A percentile compares a stretch with the other conserved stretches of the same genome.
Conservation (phyloP, 53 echinoderm and acorn worm genomes). For the Echinometra lucunter region DNA sequence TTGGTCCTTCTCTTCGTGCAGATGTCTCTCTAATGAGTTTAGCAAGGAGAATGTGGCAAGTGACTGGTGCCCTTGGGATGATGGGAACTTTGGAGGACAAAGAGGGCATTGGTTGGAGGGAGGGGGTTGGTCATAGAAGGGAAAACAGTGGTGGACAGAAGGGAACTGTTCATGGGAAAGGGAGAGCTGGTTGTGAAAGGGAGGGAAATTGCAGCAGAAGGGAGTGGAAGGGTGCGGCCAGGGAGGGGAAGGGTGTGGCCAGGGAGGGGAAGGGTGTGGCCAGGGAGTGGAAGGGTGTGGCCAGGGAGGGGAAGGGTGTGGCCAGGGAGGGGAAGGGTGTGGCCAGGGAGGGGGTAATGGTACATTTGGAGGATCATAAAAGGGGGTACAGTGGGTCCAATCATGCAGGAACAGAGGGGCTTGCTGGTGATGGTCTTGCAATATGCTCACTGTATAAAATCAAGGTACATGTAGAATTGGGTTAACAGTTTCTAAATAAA, state of each 20-base stretch:
- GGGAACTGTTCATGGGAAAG: neutral
- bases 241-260: no score
- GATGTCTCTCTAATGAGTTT: neutral
- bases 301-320: no score
- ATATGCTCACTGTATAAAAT: neutral
- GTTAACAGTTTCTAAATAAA: neutral
- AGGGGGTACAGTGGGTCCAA: neutral
- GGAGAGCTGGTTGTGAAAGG: neutral
- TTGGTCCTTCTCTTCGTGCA: neutral
- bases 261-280: neutral
- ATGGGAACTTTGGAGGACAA: neutral
- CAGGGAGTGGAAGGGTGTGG: neutral
- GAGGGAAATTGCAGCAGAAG: neutral
- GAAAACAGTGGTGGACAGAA: neutral
- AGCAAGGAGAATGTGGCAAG: neutral
- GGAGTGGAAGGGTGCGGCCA: neutral
- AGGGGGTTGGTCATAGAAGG: neutral
- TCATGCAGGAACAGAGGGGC: neutral
- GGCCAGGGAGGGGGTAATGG: neutral
- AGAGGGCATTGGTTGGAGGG: neutral
- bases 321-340: no score
- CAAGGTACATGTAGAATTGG: neutral
- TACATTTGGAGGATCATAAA: neutral
- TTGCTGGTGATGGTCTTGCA: neutral
- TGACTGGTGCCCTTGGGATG: neutral